A percentile compares a stretch with the other conserved stretches of the same genome.
phyloP scores from a whole-genome alignment of 2,797 vertebrate genomes.

The Crenuchus spilurus region DNA sequence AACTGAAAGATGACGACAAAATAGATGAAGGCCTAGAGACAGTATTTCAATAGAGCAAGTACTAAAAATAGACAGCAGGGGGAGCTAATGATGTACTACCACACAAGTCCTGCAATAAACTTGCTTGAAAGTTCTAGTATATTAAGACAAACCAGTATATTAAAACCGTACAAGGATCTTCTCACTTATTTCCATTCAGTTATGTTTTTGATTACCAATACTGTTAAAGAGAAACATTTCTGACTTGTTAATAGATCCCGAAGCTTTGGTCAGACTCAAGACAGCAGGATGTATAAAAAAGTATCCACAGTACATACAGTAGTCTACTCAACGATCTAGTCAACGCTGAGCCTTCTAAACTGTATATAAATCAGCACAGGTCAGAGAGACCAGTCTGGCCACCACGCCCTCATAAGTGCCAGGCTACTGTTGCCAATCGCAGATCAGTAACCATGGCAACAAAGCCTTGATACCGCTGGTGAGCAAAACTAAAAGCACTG shows the following conservation, averaged over 20 bases:
- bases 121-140: slow-evolving; percentile 21
- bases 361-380: slow-evolving; percentile 45
- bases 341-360: slow-evolving; percentile 37
- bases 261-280: slow-evolving; percentile 9
- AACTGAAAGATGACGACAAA: not conserved
- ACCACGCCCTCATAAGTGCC: slow-evolving; percentile 42
- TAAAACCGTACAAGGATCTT: too few species aligned
- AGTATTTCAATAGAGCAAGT: slow-evolving; percentile 10
- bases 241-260: not conserved
- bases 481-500: slow-evolving; percentile 55
- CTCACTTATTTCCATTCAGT: slow-evolving; percentile 6
- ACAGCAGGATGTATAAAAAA: not conserved
- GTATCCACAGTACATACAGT: not conserved
- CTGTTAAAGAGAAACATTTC: not conserved
- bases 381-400: slow-evolving; percentile 51
- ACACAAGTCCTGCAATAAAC: not conserved
- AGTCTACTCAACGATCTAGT: slow-evolving; percentile 19
- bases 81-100: slow-evolving; percentile 39
- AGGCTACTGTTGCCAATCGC: slow-evolving; percentile 54
- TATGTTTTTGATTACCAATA: not conserved
- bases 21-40: not conserved
- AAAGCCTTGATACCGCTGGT: slow-evolving; percentile 50
- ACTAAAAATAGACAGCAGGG: slow-evolving; percentile 46
- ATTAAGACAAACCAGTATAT: not conserved
- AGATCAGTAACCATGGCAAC: slow-evolving; percentile 63